A percentile compares a stretch with the other conserved stretches of the same genome.
Conservation (phyloP, 2,797 vertebrate species). For the Adrianichthys oophorus region DNA sequence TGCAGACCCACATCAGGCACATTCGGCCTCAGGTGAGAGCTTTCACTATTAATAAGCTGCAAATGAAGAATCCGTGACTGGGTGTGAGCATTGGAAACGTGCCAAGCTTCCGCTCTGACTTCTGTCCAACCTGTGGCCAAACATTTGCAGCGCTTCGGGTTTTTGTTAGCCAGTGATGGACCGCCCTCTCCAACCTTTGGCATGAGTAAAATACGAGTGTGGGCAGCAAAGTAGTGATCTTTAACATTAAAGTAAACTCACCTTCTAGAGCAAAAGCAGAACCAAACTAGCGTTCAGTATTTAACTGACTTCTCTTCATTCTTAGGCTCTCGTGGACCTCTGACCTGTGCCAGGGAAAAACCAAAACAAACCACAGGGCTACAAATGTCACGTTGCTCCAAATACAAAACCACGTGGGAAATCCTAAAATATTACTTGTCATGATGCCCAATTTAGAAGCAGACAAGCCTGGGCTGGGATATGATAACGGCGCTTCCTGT, state of each 20-base stretch:
- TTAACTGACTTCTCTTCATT: slow-evolving; percentile 44
- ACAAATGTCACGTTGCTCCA: slow-evolving; percentile 61
- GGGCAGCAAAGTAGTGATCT: slow-evolving; percentile 47
- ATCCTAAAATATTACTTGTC: slow-evolving; percentile 60
- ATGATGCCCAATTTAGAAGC: slow-evolving; percentile 57
- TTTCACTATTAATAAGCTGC: slow-evolving; percentile 18
- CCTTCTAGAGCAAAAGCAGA: slow-evolving; percentile 43
- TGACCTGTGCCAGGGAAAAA: slow-evolving; percentile 60
- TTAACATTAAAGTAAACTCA: slow-evolving; percentile 65
- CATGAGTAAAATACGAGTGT: slow-evolving; percentile 31
- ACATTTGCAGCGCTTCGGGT: slow-evolving; percentile 42
- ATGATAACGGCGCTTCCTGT: slow-evolving; percentile 52
- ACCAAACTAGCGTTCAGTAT: slow-evolving; percentile 19
- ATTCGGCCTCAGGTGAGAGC: slow-evolving; percentile 24
- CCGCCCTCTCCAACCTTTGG: slow-evolving; percentile 55
- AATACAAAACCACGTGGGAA: slow-evolving; percentile 63
- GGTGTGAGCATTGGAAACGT: slow-evolving; percentile 27
- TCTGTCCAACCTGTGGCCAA: slow-evolving; percentile 56
- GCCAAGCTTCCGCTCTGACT: slow-evolving; percentile 42
- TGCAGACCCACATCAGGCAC: slow-evolving; percentile 10
- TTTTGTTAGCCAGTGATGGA: slow-evolving; percentile 50
- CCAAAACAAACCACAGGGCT: slow-evolving; percentile 67
- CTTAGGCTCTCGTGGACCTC: slow-evolving; percentile 67
- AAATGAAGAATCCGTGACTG: slow-evolving; percentile 15
- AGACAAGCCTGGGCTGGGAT: slow-evolving; percentile 17